Base-by-base conservation (phyloP, 2,113 vertebrate species). In the Toxotes jaculatrix region DNA sequence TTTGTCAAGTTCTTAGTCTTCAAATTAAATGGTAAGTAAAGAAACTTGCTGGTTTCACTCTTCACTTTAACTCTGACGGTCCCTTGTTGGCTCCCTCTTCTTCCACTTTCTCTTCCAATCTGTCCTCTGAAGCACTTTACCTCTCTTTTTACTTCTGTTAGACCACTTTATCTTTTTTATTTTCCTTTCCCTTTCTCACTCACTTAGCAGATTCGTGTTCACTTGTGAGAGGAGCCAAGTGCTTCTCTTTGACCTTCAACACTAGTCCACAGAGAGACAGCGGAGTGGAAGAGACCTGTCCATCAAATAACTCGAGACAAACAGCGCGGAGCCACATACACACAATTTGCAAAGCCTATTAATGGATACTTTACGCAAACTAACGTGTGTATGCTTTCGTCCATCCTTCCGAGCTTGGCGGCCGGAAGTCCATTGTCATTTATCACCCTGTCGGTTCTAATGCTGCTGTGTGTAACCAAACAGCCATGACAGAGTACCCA, bases 171-270 rank as follows among this genome's bases (percentile, higher is more conserved):
- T 43, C 11, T 32, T 55, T 72, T 71, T 65, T 83, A 43, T 84
- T 82, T 82, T 36, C n/a, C 51, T 71, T 51, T 43, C 64, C 10
- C 72, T 71, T 7, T 76, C 72, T 80, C 45, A 17, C 65, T 72
- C 75, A 68, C 68, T 90, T 40, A 77, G 70, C 65, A 65, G 53
- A 82, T 70, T 27, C 32, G 0, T 69, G 72, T 36, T 69, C 59
- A 78, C 56, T 64, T 75, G 59, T 34, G 55, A 80, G 68, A 78
- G 69, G 40, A 77, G 61, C 56, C 64, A 76, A 88, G 71, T 47
- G 66, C 77, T 74, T 87, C 69, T 77, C 47, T 88, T 62, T 88
- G 86, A 91, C 86, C 89, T 92, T 90, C 79, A 86, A 72, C 57
- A 23, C 4, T 12, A 77, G 59, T 70, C 88, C 85, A 47, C 80